These are phyloP conservation scores for Amaurobius ferox DNA, from an alignment of 2,888 invertebrate species.

Conservation along the genomic window DNA sequence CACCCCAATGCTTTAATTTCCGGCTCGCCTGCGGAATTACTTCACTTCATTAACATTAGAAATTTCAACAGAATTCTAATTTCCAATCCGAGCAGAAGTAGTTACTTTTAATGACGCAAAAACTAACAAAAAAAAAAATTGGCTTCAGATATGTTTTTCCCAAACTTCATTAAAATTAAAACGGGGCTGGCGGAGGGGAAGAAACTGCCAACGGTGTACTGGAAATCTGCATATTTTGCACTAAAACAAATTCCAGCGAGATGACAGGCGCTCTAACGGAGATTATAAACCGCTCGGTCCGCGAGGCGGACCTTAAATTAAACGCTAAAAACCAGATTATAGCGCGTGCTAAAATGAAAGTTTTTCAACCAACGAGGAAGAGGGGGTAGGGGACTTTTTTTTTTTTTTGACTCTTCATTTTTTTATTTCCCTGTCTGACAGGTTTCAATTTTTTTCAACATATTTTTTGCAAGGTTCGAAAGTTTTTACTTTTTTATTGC, in stretches of 20 bases:
- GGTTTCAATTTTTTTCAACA: background rate
- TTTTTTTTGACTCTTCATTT: background rate
- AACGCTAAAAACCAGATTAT: constrained; percentile 70
- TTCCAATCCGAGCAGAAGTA: background rate
- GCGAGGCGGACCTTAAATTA: constrained; percentile 55
- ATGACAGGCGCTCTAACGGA: constrained; percentile 44
- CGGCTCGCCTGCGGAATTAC: background rate
- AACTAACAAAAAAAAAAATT: background rate
- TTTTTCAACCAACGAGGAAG: constrained; percentile 28
- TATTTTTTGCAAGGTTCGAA: background rate
- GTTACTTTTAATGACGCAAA: background rate
- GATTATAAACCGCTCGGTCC: constrained; percentile 45
- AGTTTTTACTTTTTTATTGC: constrained; percentile 29
- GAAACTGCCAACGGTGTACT: background rate
- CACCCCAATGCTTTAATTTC: background rate
- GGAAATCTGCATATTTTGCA: constrained; percentile 60
- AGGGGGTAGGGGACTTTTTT: background rate
- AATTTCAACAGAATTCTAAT: background rate
- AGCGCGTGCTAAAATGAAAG: constrained; percentile 32
- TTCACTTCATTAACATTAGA: constrained; percentile 9
- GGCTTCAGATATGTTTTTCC: background rate
- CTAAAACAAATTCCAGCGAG: constrained; percentile 61
- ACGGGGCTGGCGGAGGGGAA: background rate
- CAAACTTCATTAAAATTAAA: constrained; percentile 10
- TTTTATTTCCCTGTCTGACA: constrained; percentile 18